A percentile compares a stretch with the other conserved stretches of the same genome.
Evolutionary conservation across 2,888 invertebrate genomes (phyloP).

Genomic region (Siphlonurus alternatus): DNA sequence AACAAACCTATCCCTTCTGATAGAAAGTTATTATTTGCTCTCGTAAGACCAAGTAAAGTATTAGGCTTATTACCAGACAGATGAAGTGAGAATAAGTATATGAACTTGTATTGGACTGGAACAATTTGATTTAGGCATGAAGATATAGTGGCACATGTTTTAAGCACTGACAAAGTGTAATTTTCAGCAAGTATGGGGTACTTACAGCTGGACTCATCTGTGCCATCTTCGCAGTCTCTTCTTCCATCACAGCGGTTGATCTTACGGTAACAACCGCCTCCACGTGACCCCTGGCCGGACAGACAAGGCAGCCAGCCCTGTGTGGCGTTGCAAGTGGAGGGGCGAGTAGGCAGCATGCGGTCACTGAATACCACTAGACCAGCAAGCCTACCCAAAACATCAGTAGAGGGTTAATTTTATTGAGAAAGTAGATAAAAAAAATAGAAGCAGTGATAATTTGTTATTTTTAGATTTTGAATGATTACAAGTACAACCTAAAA

Average conservation of each 20-base stretch:
- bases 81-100: no score
- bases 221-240: conserved; percentile 66
- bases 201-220: conserved; percentile 66
- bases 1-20: no score
- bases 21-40: no score
- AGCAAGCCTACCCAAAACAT: conserved; percentile 31
- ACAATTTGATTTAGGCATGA: no score
- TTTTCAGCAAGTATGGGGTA: no score
- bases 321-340: conserved; percentile 50
- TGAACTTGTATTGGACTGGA: no score
- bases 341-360: conserved; percentile 52
- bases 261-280: conserved; percentile 56
- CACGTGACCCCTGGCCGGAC: conserved; percentile 23
- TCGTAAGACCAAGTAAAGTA: no score
- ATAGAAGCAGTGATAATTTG: neutral
- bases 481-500: neutral
- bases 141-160: no score
- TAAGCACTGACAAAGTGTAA: no score
- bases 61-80: no score
- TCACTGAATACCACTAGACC: conserved; percentile 85
- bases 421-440: neutral
- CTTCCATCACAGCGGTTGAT: conserved; percentile 61
- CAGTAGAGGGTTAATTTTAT: neutral
- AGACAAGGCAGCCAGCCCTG: conserved; percentile 65
- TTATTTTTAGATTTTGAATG: neutral